Conservation (phyloP, 2,113 vertebrate genomes). For the Ophthalmolycus amberensis region DNA sequence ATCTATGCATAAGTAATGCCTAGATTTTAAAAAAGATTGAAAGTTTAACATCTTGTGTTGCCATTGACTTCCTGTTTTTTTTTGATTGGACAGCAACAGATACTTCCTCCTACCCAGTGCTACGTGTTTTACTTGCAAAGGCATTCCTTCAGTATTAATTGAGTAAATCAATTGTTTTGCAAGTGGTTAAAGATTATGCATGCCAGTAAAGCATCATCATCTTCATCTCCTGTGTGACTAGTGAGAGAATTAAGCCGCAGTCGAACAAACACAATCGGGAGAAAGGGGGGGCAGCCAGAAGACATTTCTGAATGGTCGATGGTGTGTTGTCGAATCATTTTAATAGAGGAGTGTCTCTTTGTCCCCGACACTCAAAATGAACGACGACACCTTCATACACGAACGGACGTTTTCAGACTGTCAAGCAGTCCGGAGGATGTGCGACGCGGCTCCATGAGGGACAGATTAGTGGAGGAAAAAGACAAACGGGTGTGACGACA, state of each 20-base stretch:
- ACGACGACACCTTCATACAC: background rate
- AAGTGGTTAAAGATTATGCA: background rate
- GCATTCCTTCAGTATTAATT: too few relatives aligned
- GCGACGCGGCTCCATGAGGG: background rate
- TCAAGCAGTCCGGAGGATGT: background rate
- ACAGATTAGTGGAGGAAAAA: background rate
- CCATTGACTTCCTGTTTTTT: too few relatives aligned
- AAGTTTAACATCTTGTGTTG: too few relatives aligned
- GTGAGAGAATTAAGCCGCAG: background rate
- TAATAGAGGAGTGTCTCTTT: background rate
- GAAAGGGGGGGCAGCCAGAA: background rate
- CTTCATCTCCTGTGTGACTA: background rate
- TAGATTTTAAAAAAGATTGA: too few relatives aligned
- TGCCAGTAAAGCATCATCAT: background rate
- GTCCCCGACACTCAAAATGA: background rate
- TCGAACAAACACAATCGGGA: background rate
- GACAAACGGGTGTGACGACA: background rate
- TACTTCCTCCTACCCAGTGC: too few relatives aligned
- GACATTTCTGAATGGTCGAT: background rate
- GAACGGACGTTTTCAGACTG: background rate
- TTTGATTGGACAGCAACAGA: too few relatives aligned
- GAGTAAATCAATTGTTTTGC: too few relatives aligned
- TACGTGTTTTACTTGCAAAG: too few relatives aligned
- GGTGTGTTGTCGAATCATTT: background rate
- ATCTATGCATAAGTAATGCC: too few relatives aligned